Evolutionary conservation across 2,797 vertebrate species (phyloP).

Genomic region (Rhinichthys osculus): DNA sequence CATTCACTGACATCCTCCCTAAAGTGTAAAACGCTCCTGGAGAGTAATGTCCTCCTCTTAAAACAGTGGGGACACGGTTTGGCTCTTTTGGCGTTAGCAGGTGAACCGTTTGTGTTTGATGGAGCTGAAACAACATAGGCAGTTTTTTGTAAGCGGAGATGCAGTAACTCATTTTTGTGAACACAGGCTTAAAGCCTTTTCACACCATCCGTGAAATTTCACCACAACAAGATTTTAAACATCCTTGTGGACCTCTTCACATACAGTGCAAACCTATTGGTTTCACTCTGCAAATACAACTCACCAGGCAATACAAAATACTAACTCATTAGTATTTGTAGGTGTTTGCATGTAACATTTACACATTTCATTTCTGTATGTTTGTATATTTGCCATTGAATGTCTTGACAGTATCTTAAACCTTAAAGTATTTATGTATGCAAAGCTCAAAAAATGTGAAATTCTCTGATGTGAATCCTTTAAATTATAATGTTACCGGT

Average conservation of each 20-base stretch:
- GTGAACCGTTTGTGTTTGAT: slow-evolving; percentile 58
- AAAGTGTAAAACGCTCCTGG: slow-evolving; percentile 48
- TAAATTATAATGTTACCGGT: background rate
- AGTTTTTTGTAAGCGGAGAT: slow-evolving; percentile 44
- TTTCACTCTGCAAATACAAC: background rate
- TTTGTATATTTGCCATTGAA: background rate
- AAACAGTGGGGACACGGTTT: slow-evolving; percentile 57
- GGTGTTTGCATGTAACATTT: background rate
- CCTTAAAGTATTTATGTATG: background rate
- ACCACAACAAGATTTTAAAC: slow-evolving; percentile 3
- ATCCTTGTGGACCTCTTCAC: background rate
- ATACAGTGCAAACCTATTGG: background rate
- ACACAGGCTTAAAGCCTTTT: background rate
- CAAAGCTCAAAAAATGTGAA: background rate
- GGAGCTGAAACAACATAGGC: slow-evolving; percentile 59
- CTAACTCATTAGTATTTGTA: background rate
- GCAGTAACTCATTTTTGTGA: slow-evolving; percentile 5
- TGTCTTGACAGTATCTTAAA: background rate
- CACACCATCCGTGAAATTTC: slow-evolving; percentile 1
- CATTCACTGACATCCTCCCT: slow-evolving; percentile 56
- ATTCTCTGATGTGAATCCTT: background rate
- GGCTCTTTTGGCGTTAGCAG: slow-evolving; percentile 51
- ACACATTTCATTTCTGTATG: background rate
- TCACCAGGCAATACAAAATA: background rate
- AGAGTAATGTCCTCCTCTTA: slow-evolving; percentile 56